Evolutionary conservation across 2,797 vertebrate species (phyloP), one percentile per base, ranked within the genome.

Genomic region (Remorina albescens): DNA sequence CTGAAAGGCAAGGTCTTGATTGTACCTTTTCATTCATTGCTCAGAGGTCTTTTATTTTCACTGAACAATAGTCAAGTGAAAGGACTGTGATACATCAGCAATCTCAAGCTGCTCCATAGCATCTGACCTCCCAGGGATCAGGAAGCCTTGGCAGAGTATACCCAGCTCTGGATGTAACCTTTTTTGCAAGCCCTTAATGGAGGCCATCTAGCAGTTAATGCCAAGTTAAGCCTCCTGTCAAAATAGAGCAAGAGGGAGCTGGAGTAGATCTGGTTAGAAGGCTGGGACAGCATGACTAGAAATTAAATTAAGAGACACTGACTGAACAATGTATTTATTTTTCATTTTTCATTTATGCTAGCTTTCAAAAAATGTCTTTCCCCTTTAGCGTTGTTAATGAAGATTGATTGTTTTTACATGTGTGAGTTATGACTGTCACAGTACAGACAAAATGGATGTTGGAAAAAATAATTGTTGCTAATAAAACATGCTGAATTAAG

Each of bases 201-300:
- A 83, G 51, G 55, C 41, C 55, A 51, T 65, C 71, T 71, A 77
- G 47, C 37, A 41, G 64, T 72, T 80, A 81, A 78, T 81, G 69
- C 76, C 15, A 50, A 55, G 4, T 81, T 81, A 75, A 81, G 46
- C 37, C 67, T 82, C 41, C 19, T 69, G 67, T 82, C 59, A 26
- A 74, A 82, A 71, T 36, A 65, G 58, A 76, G 36, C 12, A 21
- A 55, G 28, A 67, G 23, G 30, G 56, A 59, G 56, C 42, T 36
- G 28, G 23, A 41, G 44, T 32, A 39, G 25, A 65, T 64, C 30
- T 36, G 51, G 42, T 50, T 44, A 13, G 51, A 51, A 23, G 30
- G 58, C 32, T 10, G 44, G 30, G 11, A 47, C 36, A 60, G 39
- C 34, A 50, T 21, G 4, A n/a, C 49, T 10, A 16, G 23, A 50